phyloP scores from a whole-genome alignment of 2,113 vertebrate genomes.

The Rhadina sibilatrix region DNA sequence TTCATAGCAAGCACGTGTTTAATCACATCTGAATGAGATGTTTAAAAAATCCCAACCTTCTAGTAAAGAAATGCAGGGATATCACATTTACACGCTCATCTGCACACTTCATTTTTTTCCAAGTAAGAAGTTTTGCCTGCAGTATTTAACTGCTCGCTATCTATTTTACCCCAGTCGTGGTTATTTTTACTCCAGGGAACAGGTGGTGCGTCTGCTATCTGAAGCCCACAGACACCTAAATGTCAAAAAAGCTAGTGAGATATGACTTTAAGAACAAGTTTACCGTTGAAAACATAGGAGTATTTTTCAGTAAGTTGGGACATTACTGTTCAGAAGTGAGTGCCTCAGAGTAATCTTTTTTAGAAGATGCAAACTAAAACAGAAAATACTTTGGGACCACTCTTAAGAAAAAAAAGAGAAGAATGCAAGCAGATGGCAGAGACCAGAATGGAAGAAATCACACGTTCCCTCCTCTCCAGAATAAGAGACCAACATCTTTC shows the following conservation, averaged over 20 bases:
- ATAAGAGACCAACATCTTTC: neutral
- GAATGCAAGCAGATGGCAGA: neutral
- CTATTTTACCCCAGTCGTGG: neutral
- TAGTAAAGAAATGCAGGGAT: neutral
- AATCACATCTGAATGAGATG: neutral
- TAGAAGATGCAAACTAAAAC: neutral
- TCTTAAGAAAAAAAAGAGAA: neutral
- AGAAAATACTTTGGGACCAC: neutral
- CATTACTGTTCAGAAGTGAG: neutral
- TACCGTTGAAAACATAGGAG: neutral
- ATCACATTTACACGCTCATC: neutral
- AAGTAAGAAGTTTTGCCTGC: neutral
- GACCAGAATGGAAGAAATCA: neutral
- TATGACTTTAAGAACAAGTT: neutral
- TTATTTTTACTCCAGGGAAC: slow-evolving; percentile 38
- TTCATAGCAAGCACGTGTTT: neutral
- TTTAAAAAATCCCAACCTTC: neutral
- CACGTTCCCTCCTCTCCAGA: neutral
- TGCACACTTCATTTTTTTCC: neutral
- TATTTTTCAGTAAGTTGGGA: neutral
- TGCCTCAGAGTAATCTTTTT: neutral
- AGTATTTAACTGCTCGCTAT: neutral
- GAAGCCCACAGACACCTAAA: neutral
- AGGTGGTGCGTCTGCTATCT: slow-evolving; percentile 4
- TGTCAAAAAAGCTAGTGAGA: neutral